phyloP scores from a whole-genome alignment of 2,888 invertebrate species.

The Metopia argyrocephala region DNA sequence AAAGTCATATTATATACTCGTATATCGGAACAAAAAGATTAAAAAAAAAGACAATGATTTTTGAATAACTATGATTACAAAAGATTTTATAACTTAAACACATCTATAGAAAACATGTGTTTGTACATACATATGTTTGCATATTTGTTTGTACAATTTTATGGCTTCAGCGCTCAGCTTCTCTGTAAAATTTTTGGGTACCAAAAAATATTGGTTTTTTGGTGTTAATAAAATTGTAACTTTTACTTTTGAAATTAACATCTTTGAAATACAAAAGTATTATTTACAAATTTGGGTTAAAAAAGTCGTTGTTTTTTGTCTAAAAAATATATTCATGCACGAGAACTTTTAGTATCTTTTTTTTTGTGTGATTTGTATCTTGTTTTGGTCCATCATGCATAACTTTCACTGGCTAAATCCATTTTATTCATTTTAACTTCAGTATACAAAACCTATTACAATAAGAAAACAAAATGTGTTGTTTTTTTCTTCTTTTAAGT shows the following conservation, averaged over 20 bases:
- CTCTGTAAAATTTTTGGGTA: not conserved
- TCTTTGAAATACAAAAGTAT: constrained; percentile 21
- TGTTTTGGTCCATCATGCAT: not conserved
- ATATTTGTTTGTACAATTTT: not conserved
- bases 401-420: constrained; percentile 34
- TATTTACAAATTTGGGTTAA: constrained; percentile 2
- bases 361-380: not conserved
- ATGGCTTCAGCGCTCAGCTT: not conserved
- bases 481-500: not conserved
- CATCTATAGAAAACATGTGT: not conserved
- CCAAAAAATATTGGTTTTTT: not conserved
- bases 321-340: not conserved
- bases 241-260: constrained; percentile 45
- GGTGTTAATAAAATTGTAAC: constrained; percentile 41
- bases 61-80: constrained; percentile 2
- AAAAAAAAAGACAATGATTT: not conserved
- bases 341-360: constrained; percentile 12
- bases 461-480: not conserved
- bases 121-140: not conserved
- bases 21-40: not conserved
- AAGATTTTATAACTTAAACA: constrained; percentile 17
- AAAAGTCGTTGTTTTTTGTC: not conserved
- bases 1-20: constrained; percentile 30
- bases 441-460: not conserved
- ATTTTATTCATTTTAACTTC: not conserved